Evolutionary conservation across 2,888 invertebrate genomes (phyloP), one percentile per base, ranked within the genome.

Genomic region (Tineola bisselliella): DNA sequence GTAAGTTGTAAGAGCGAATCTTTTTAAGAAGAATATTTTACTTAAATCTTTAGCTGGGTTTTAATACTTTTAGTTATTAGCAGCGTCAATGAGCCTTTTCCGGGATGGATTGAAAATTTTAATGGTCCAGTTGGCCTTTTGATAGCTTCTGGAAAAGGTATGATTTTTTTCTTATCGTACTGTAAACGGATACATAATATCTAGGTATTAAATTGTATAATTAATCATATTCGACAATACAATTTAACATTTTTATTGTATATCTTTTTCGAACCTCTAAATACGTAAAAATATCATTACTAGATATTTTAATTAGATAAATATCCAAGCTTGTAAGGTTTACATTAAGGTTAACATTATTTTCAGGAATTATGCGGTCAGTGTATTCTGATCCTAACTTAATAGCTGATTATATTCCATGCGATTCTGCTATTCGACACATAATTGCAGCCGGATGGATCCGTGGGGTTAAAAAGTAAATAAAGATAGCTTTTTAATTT

Each of bases 91-190:
- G 92, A 92, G n/a, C 94, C 94, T 0, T 63, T 91, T 0, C 77
- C 88, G 0, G 96, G 96, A 0, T 98, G 97, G 97, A 84, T 95
- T 11, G 97, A 98, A 69, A 98, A 96, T 72, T 93, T 94, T 65
- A 97, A 97, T 72, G 98, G 98, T 0, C 96, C 97, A 0, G 91
- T 92, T 44, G 96, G 91, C 0, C 76, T 94, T 59, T 69, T 94
- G 63, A 77, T 91, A 0, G 94, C 91, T 0, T 88, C 90, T 60
- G 93, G 93, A 0, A 93, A 93, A 83, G 95, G 89, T 87, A 64
- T 11, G n/a, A 43, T 12, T 43, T 8, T 43, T 43, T 3, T 5
- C 8, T 43, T 43, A 6, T 43, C 4, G 12, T 13, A n/a, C n/a
- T n/a, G n/a, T n/a, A n/a, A n/a, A n/a, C n/a, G n/a, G n/a, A n/a